Evolutionary conservation across 2,888 invertebrate species (phyloP), one percentile per base, ranked within the genome.

Genomic region (Oxyteleia sp.): DNA sequence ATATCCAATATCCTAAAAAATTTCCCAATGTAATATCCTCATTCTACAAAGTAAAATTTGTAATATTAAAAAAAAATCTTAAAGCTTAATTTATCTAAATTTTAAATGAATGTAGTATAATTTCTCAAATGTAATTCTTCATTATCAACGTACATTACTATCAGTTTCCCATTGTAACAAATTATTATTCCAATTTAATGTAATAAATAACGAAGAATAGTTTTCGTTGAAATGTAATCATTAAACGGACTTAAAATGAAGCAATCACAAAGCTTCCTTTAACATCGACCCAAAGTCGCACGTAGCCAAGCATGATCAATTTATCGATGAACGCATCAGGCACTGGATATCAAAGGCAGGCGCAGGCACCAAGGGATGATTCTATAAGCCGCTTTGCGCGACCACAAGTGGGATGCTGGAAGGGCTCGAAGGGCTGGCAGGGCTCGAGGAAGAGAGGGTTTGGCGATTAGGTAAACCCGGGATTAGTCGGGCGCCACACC

Each of bases 391-490:
- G 92, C 91, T 92, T 92, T 92, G 89, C 89, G 90, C 72, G 59
- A 91, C 88, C 91, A 87, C 91, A 87, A 86, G 85, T 87, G 88
- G 88, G 90, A 89, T 89, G 87, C 88, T 85, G 81, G 84, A 75
- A 55, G 71, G 49, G 55, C 69, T 51, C 82, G 84, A 88, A 87
- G 88, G 88, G 49, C 41, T 20, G 59, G 53, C 51, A 78, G 84
- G 87, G 87, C 82, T 84, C 86, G 85, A 86, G 88, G 84, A 87
- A 87, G 87, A 71, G 88, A 86, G 85, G 89, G 88, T 85, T 89
- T 91, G 88, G 90, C 92, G 92, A 93, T 93, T 93, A 93, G 92
- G 92, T 92, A 93, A 93, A 91, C 92, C 93, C 90, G 68, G 92
- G 93, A 93, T 93, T 93, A 93, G 93, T 92, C 84, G 88, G 89